Base-by-base conservation (phyloP, 1,140 invertebrate genomes). In the Calliopsis andreniformis region DNA sequence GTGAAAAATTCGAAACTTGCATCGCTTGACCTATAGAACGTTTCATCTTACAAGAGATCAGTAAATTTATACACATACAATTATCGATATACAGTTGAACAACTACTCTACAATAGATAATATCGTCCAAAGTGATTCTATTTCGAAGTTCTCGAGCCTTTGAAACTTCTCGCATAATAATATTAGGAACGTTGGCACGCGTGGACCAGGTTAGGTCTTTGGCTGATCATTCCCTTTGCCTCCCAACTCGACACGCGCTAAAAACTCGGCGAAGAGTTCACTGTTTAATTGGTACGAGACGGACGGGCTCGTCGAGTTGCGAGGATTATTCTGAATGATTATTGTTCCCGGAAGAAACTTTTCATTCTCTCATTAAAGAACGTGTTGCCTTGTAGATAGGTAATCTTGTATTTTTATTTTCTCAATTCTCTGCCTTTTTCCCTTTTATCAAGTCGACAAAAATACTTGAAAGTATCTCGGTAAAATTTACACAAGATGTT, bases 301-400 rank as follows among this genome's bases (percentile, higher is more conserved):
- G 66, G 68, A 78, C 53, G 45, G 45, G 25, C 78, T 78, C 35
- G 75, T 78, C 68, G 59, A 71, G 62, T 61, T 71, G 63, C 45
- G 67, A 78, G 76, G 20, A 42, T 25, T 6, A 64, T 39, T 47
- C 30, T 32, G 20, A 47, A 55, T 59, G 23, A 66, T 72, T 62
- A 39, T 73, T 75, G 70, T 78, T 78, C 62, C 76, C 76, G 75
- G 32, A 63, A 61, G 35, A 76, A 68, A 67, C 68, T 56, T 8
- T 16, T 0, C 6, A 39, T 58, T 42, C 23, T 66, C 5, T 59
- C 16, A 35, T 18, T 16, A 12, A n/a, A 66, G n/a, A 14, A 12
- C 20, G 39, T n/a, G 20, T 45, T 49, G 35, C 53, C 25, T 14
- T 45, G 3, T 14, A n/a, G n/a, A n/a, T n/a, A n/a, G n/a, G n/a